Base-by-base conservation (phyloP, 2,888 invertebrate species). In the Oscheius sp. region DNA sequence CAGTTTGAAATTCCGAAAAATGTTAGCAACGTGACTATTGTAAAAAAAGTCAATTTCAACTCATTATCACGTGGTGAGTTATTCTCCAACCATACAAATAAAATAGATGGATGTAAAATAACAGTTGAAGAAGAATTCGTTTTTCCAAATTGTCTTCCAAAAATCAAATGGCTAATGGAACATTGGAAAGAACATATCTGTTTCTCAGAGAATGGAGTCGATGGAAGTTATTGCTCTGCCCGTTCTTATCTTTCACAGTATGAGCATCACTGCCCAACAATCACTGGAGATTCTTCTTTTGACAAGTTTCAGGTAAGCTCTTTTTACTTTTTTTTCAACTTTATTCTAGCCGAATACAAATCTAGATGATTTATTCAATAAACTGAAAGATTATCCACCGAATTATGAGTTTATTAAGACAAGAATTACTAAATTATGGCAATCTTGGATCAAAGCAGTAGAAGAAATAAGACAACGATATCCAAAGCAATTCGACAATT, bases 141-240 rank as follows among this genome's bases (percentile, higher is more conserved):
- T 2, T 64, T 68, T 68, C 79, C 80, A 1, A 65, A 72, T 22
- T 80, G 80, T 61, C 49, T 47, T 45, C 61, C 59, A 30, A 80
- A 80, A 49, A 59, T 82, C 59, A 38, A 74, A 30, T 86, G 88
- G 88, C 87, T 88, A 87, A 74, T 72, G 17, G 67, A 78, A 14
- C 86, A 86, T 80, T 88, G 88, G 88, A 80, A 85, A 68, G 84
- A 86, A 0, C 87, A 88, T 70, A 75, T 81, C 1, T 88, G 88
- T 73, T 88, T 88, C 71, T 82, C 81, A 2, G 77, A 84, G 0
- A 82, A 86, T 64, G 87, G 88, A 1, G 76, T 78, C 22, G 87
- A 88, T 73, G 88, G 88, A 2, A 82, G 86, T 4, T 77, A 83
- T n/a, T 89, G 88, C 70, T 88, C 88, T 5, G 85, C 87, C 68